These are phyloP conservation scores for Tringa solitaria DNA, from an alignment of 2,113 vertebrate species.

Conservation along the genomic window DNA sequence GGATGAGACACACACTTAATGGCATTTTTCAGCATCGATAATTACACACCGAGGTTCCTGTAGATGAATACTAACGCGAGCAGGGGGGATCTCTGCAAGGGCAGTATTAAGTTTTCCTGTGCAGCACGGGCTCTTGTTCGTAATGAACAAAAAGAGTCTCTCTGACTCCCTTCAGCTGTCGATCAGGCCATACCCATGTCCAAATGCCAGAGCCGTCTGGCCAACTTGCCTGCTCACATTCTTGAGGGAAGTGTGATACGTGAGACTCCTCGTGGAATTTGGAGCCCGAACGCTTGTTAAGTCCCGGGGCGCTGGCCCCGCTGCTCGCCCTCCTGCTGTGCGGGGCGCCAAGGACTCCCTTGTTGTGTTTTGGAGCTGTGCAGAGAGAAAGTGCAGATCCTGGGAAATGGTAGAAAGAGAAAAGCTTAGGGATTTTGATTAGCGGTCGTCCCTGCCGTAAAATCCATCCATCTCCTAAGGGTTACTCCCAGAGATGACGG, in stretches of 20 bases:
- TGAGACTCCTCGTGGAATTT: background rate
- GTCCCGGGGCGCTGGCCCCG: background rate
- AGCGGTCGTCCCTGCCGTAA: background rate
- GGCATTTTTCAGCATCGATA: background rate
- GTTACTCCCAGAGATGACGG: background rate
- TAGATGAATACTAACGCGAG: accelerated
- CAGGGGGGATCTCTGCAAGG: accelerated
- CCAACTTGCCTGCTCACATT: conserved; percentile 45
- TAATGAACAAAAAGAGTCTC: background rate
- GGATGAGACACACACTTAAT: background rate
- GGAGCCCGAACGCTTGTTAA: background rate
- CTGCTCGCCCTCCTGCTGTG: background rate
- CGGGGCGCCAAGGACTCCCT: background rate
- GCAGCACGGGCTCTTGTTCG: background rate
- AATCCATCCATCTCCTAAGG: background rate
- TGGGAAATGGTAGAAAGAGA: background rate
- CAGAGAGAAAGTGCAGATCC: background rate
- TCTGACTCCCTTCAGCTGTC: conserved; percentile 18
- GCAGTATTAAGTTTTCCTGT: background rate
- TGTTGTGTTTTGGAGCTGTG: background rate
- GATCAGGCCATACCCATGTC: background rate
- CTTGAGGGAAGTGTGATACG: conserved; percentile 48
- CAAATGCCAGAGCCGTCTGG: conserved; percentile 49
- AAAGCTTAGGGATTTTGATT: background rate
- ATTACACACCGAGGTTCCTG: background rate